phyloP scores from a whole-genome alignment of 2,797 vertebrate genomes.

The Fratercula arctica region DNA sequence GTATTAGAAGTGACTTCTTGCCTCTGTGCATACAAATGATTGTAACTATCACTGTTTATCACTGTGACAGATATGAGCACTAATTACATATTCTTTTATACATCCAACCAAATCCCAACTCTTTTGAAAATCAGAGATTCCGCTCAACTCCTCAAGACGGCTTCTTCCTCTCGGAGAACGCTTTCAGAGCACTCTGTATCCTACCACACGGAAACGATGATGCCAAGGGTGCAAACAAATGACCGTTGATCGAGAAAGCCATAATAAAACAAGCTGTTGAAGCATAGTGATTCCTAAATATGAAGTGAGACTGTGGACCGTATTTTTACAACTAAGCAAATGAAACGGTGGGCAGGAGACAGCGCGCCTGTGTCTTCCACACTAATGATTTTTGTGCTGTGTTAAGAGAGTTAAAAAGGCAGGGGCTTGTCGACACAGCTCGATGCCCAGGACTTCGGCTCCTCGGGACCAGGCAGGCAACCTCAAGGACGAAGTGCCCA shows the following conservation, averaged over 20 bases:
- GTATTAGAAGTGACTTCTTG: conserved; percentile 35
- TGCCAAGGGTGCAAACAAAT: conserved; percentile 1
- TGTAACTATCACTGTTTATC: not conserved
- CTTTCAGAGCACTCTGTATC: not conserved
- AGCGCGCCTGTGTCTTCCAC: not conserved
- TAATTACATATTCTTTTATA: not conserved
- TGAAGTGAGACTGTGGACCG: not conserved
- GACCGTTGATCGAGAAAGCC: not conserved
- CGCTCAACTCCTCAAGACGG: not conserved
- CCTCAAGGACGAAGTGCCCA: not conserved
- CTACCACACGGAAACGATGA: not conserved
- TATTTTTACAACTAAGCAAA: conserved; percentile 19
- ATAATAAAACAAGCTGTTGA: not conserved
- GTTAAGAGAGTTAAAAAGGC: not conserved
- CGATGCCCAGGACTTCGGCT: not conserved
- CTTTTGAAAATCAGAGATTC: not conserved
- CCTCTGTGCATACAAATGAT: conserved; percentile 10
- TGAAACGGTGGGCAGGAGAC: not conserved
- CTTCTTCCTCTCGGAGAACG: not conserved
- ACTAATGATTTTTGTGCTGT: not conserved
- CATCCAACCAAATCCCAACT: not conserved
- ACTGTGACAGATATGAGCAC: not conserved
- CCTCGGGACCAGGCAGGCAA: not conserved
- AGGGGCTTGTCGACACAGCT: not conserved
- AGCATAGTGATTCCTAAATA: not conserved